Conservation (phyloP, 2,888 invertebrate species). For the Conops quadrifasciatus region DNA sequence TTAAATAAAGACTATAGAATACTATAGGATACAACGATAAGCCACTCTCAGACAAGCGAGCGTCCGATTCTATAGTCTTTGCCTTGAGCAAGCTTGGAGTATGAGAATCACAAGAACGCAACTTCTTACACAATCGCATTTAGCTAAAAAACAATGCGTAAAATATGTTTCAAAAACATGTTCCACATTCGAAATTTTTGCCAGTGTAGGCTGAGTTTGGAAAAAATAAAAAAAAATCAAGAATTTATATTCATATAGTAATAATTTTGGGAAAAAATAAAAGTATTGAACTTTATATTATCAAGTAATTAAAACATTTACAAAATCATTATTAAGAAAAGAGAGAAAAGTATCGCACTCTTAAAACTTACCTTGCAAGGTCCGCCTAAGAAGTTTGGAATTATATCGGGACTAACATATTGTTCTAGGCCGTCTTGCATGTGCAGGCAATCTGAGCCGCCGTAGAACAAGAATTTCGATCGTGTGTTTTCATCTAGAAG, state of each 20-base stretch:
- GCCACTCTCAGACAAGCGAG: too few species aligned
- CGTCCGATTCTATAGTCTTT: too few species aligned
- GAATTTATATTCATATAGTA: constrained; percentile 27
- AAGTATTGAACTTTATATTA: constrained; percentile 22
- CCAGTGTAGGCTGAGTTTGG: constrained; percentile 52
- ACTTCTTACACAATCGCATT: constrained; percentile 65
- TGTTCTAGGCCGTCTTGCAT: constrained; percentile 82
- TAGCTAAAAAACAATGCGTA: constrained; percentile 64
- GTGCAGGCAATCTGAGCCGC: constrained; percentile 84
- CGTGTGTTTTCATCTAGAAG: constrained; percentile 88
- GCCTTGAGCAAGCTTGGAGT: background rate
- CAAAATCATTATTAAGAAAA: constrained; percentile 25
- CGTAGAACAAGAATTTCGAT: constrained; percentile 90
- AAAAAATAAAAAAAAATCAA: constrained; percentile 19
- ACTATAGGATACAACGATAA: too few species aligned
- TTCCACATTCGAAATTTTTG: constrained; percentile 61
- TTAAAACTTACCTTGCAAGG: constrained; percentile 75
- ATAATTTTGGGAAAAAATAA: constrained; percentile 7
- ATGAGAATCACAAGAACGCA: constrained; percentile 11
- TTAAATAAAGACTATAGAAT: too few species aligned
- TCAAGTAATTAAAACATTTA: constrained; percentile 28
- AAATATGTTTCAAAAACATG: constrained; percentile 62
- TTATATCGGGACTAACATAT: constrained; percentile 83
- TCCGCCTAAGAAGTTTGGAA: constrained; percentile 94
- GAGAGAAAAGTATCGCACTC: background rate